Conservation (phyloP, 2,113 vertebrate genomes). For the Bambusicola thoracicus region DNA sequence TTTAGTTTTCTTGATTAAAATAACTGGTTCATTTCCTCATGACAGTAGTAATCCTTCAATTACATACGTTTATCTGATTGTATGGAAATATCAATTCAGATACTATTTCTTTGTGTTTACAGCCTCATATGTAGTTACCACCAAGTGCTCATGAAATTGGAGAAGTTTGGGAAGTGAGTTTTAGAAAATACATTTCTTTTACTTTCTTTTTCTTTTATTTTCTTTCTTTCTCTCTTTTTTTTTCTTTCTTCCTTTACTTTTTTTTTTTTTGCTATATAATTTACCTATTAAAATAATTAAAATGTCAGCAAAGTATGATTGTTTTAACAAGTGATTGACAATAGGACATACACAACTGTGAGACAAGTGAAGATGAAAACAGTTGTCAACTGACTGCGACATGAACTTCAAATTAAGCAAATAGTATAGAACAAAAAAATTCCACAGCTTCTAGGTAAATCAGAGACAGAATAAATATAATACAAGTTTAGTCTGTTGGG, state of each 20-base stretch:
- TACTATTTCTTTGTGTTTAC: neutral
- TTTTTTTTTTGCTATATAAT: neutral
- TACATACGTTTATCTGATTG: neutral
- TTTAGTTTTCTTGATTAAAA: neutral
- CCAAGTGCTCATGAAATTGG: neutral
- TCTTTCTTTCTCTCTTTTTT: too few species aligned
- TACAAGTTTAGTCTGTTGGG: neutral
- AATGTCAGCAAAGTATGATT: neutral
- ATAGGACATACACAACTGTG: neutral
- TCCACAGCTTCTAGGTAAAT: neutral
- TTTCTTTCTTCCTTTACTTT: too few species aligned
- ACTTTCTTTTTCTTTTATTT: too few species aligned
- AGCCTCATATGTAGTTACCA: neutral
- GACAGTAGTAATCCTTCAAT: neutral
- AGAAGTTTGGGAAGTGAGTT: constrained; percentile 4
- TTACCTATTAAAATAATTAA: constrained; percentile 34
- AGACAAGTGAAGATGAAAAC: neutral
- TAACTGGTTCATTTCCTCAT: neutral
- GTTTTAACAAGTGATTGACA: constrained; percentile 37
- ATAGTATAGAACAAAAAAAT: neutral
- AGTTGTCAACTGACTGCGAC: neutral
- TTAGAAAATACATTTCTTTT: constrained; percentile 29
- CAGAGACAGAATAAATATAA: neutral
- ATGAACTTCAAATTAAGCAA: neutral
- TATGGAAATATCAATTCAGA: neutral